Evolutionary conservation across 2,113 vertebrate genomes (phyloP).

Genomic region (Glaucidium brasilianum): DNA sequence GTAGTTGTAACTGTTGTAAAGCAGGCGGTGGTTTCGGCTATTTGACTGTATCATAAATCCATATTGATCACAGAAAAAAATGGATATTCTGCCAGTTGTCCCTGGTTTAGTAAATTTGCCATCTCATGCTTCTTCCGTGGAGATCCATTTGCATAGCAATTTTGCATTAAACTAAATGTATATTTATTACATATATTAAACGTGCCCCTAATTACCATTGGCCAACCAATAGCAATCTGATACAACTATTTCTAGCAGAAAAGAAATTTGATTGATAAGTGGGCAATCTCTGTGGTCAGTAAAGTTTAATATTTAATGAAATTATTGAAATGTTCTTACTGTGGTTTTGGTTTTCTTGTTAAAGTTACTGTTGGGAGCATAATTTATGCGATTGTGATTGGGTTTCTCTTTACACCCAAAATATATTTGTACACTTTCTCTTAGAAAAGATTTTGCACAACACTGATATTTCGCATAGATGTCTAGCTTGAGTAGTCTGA

Average conservation of each 20-base stretch:
- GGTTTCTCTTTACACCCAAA: neutral
- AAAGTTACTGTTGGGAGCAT: neutral
- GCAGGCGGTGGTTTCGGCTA: neutral
- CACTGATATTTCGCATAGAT: neutral
- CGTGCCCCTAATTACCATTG: neutral
- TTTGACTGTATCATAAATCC: neutral
- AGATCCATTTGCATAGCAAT: neutral
- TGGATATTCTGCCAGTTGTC: neutral
- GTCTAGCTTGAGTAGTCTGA: neutral
- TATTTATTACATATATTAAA: slow-evolving; percentile 34
- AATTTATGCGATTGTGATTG: neutral
- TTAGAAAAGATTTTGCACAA: neutral
- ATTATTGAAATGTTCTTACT: slow-evolving; percentile 21
- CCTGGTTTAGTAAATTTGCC: neutral
- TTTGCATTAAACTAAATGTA: neutral
- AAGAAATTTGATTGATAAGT: slow-evolving; percentile 26
- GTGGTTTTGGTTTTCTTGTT: neutral
- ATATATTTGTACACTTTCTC: neutral
- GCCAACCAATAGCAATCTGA: neutral
- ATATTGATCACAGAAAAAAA: neutral
- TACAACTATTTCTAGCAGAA: neutral
- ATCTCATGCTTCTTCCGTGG: neutral
- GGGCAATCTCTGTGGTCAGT: neutral
- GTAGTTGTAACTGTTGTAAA: neutral
- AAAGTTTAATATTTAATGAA: slow-evolving; percentile 36